Percentiles rank a stretch among this genome's conserved stretches.
phyloP scores from a whole-genome alignment of 2,888 invertebrate genomes.

The Meta bourneti region DNA sequence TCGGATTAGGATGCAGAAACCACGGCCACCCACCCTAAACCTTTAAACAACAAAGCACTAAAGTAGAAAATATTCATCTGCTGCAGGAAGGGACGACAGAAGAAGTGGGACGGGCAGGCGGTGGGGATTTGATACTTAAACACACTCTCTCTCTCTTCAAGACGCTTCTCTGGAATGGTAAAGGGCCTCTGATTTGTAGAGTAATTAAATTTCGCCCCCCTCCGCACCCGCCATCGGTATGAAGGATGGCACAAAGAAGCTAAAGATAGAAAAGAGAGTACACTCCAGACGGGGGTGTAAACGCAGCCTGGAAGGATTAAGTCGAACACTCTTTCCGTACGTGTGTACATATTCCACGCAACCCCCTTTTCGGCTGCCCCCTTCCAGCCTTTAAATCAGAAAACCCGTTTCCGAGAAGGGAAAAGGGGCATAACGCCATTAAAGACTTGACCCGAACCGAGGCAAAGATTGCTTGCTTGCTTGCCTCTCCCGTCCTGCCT shows the following conservation, averaged over 20 bases:
- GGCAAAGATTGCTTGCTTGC: slow-evolving; percentile 43
- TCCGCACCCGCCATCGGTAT: slow-evolving; percentile 1
- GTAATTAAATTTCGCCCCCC: slow-evolving; percentile 68
- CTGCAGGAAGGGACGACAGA: slow-evolving; percentile 14
- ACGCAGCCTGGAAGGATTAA: slow-evolving; percentile 46
- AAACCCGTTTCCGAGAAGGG: slow-evolving; percentile 35
- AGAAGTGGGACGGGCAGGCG: not conserved
- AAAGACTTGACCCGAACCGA: slow-evolving; percentile 54
- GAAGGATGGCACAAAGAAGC: slow-evolving; percentile 71
- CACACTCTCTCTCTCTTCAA: slow-evolving; percentile 49
- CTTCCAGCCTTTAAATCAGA: slow-evolving; percentile 51
- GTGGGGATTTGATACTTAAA: slow-evolving; percentile 65
- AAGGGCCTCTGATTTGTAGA: slow-evolving; percentile 68
- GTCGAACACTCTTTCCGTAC: slow-evolving; percentile 6
- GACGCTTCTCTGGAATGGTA: slow-evolving; percentile 35
- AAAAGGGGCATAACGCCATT: slow-evolving; percentile 51
- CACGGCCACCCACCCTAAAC: slow-evolving; percentile 51
- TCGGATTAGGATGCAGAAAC: slow-evolving; percentile 63
- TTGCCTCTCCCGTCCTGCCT: not conserved
- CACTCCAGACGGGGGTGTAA: slow-evolving; percentile 7
- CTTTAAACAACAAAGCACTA: slow-evolving; percentile 69
- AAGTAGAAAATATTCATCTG: slow-evolving; percentile 68
- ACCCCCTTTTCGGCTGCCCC: not conserved
- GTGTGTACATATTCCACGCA: slow-evolving; percentile 23
- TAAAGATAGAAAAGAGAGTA: slow-evolving; percentile 53